These are phyloP conservation scores for Drosophila nasuta DNA, from an alignment of 1,140 invertebrate genomes.

Conservation along the genomic window DNA sequence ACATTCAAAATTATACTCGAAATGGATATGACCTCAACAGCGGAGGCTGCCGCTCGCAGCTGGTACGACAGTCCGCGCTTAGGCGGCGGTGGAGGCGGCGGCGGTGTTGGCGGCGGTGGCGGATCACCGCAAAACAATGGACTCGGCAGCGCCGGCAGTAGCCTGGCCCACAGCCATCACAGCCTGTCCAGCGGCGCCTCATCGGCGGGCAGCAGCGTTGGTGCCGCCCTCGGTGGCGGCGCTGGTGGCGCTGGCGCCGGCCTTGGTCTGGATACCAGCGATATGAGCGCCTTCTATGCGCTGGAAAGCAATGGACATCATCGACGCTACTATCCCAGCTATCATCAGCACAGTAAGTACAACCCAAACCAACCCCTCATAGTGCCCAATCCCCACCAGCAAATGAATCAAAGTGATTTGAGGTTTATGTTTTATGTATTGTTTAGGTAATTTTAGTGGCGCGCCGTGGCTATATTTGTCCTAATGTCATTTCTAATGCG, in stretches of 20 bases:
- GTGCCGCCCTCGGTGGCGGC: conserved; percentile 66
- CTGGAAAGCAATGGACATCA: conserved; percentile 83
- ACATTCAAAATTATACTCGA: conserved; percentile 85
- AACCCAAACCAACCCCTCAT: background rate
- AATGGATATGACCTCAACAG: conserved; percentile 85
- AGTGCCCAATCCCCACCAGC: background rate
- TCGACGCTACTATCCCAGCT: conserved; percentile 83
- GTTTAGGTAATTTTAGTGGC: conserved; percentile 66
- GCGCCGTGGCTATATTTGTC: conserved; percentile 64
- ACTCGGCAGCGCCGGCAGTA: conserved; percentile 71
- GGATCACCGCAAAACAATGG: conserved; percentile 81
- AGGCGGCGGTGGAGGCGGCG: conserved; percentile 66
- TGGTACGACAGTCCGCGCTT: conserved; percentile 84
- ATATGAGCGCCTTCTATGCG: conserved; percentile 84
- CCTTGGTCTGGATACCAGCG: conserved; percentile 77
- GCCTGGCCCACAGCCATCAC: conserved; percentile 79
- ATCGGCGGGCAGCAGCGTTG: conserved; percentile 71
- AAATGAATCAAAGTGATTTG: conserved; percentile 22
- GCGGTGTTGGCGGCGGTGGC: conserved; percentile 66
- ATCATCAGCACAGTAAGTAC: conserved; percentile 84
- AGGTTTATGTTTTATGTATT: conserved; percentile 62
- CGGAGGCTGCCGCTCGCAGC: conserved; percentile 85
- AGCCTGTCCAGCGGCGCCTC: conserved; percentile 76
- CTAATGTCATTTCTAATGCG: conserved; percentile 83
- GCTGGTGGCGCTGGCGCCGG: conserved; percentile 58